Conservation (phyloP, 2,113 vertebrate genomes). For the Colinus virginianus region DNA sequence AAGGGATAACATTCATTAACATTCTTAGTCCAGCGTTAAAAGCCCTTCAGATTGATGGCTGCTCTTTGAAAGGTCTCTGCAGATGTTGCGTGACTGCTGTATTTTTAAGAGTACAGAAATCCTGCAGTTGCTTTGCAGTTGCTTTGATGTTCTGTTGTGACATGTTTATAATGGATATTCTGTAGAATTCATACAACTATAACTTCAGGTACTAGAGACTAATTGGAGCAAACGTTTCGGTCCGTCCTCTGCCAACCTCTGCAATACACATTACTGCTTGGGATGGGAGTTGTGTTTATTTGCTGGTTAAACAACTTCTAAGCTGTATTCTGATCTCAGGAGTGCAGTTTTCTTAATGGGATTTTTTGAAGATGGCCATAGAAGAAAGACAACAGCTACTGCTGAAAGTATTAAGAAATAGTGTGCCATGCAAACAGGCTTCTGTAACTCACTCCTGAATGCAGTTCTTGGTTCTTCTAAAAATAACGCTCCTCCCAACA, state of each 20-base stretch:
- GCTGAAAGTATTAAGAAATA: background rate
- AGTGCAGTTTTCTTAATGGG: conserved; percentile 17
- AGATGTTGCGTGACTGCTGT: background rate
- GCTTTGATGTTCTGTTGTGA: background rate
- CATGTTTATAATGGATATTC: background rate
- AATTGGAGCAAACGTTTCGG: conserved; percentile 18
- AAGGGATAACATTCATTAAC: background rate
- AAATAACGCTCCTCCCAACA: background rate
- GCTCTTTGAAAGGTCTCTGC: background rate
- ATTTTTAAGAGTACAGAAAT: background rate
- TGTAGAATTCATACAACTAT: background rate
- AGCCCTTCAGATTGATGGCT: background rate
- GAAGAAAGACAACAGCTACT: conserved; percentile 24
- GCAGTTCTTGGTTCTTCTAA: background rate
- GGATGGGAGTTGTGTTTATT: background rate
- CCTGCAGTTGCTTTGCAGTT: background rate
- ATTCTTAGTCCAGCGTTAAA: background rate
- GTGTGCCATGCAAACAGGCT: background rate
- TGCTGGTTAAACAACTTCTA: background rate
- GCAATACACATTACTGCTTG: background rate
- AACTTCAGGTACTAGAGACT: conserved; percentile 2
- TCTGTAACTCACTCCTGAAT: background rate
- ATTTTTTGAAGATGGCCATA: background rate
- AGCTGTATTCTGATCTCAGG: background rate
- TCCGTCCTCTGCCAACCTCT: background rate